Evolutionary conservation across 92 coral and sea anemone species (phyloP), one percentile per base, ranked within the genome.

Genomic region (Epizoanthus scotinus): DNA sequence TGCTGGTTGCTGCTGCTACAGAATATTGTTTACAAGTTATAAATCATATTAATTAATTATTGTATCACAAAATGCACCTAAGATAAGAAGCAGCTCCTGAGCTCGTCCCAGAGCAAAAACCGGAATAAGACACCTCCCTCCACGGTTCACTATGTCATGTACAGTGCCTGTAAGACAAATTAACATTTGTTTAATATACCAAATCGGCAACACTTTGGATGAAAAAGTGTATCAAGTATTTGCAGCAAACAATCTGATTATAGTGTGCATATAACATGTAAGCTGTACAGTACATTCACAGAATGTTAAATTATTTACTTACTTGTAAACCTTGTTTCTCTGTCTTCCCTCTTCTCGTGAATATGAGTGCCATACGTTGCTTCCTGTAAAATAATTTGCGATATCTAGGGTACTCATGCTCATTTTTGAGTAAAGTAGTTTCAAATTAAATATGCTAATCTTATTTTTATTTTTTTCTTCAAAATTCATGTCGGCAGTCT

Each of bases 291-390:
- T 34, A 6, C 40, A 34, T 34, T 34, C 40, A 34, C 40, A 34
- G 6, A 34, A 34, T 34, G 40, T 34, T 34, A 34, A 42, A 8
- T 38, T 8, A 71, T 47, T 58, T 24, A 67, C 89, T 63, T 86
- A 95, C 98, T 92, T 83, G 98, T 95, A 67, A 95, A 95, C 36
- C 98, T 89, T 77, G 94, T 78, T 82, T 95, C 98, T 87, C 98
- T 84, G 82, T 95, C 98, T 61, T 87, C 97, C 5, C 98, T 88
- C 69, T 94, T 94, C 85, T 95, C 98, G 54, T 95, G 98, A 85
- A 95, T 94, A 65, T 95, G 98, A 38, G 98, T 95, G 1, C 99
- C 99, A 71, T 95, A 95, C 21, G 99, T 95, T 6, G 99, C 90
- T 75, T 95, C 99, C 99, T 95, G 67, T 40, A 55, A 84, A 25